Percentiles rank a stretch among this genome's conserved stretches.
Evolutionary conservation across 2,797 vertebrate genomes (phyloP).

Genomic region (Poecilia picta): DNA sequence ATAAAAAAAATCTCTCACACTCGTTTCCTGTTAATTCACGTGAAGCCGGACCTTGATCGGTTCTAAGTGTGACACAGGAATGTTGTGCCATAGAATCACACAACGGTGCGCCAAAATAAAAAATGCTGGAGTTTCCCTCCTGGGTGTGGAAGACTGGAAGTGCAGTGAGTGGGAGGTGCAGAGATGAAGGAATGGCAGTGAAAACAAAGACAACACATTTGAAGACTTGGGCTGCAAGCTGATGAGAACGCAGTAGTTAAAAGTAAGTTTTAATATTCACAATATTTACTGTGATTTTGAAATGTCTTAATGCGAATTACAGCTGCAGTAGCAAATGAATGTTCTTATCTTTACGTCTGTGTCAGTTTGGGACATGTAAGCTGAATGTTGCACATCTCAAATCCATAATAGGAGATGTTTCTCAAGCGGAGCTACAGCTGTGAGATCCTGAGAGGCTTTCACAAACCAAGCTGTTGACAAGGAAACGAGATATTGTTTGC

Average conservation of each 20-base stretch:
- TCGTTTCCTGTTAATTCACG: not conserved
- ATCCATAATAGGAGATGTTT: slow-evolving; percentile 51
- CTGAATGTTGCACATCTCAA: slow-evolving; percentile 30
- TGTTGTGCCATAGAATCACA: slow-evolving; percentile 9
- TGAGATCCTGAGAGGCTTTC: slow-evolving; percentile 37
- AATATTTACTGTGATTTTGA: not conserved
- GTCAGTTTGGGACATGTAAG: slow-evolving; percentile 16
- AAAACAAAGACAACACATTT: slow-evolving; percentile 15
- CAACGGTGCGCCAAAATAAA: slow-evolving; percentile 13
- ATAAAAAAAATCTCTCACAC: not conserved
- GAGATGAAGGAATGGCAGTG: slow-evolving; percentile 23
- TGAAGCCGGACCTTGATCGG: slow-evolving; percentile 31
- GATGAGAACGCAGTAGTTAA: slow-evolving; percentile 19
- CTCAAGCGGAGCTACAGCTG: slow-evolving; percentile 39
- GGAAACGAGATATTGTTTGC: slow-evolving; percentile 40
- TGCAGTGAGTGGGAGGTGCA: slow-evolving; percentile 14
- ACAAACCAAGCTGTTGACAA: slow-evolving; percentile 30
- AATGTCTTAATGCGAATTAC: not conserved
- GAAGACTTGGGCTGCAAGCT: slow-evolving; percentile 18
- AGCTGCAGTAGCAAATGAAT: slow-evolving; percentile 17
- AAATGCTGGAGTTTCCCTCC: slow-evolving; percentile 37
- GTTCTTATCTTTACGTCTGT: slow-evolving; percentile 11
- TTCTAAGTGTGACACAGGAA: slow-evolving; percentile 36
- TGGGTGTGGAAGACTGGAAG: slow-evolving; percentile 23
- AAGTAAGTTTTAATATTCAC: slow-evolving; percentile 45